Percentiles rank a stretch among this genome's conserved stretches.
These are phyloP conservation scores for Drosophila acutilabella DNA, from an alignment of 2,888 invertebrate species.

Conservation along the genomic window DNA sequence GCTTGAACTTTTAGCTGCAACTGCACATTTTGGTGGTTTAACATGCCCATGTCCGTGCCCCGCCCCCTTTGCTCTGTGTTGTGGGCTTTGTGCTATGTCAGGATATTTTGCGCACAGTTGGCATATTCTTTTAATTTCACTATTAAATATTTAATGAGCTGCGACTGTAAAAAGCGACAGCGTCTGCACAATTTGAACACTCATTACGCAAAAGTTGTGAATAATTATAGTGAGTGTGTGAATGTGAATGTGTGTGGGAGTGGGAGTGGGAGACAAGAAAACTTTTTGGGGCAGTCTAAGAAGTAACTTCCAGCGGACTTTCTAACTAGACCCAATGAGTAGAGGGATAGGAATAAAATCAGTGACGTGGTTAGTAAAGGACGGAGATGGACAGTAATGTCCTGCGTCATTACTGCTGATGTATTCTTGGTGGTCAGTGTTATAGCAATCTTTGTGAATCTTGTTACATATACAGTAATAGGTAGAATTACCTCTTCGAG, in stretches of 20 bases:
- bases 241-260: slow-evolving; percentile 4
- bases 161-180: slow-evolving; percentile 45
- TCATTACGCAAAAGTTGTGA: slow-evolving; percentile 65
- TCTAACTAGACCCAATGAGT: slow-evolving; percentile 6
- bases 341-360: background rate
- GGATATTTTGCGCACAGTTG: slow-evolving; percentile 63
- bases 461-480: background rate
- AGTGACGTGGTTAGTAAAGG: no score
- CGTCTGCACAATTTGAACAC: slow-evolving; percentile 49
- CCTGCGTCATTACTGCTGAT: no score
- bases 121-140: slow-evolving; percentile 78
- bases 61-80: background rate
- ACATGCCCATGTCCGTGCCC: background rate
- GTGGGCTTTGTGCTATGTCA: slow-evolving; percentile 28
- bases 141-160: slow-evolving; percentile 79
- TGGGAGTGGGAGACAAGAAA: slow-evolving; percentile 4
- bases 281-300: slow-evolving; percentile 22
- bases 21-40: slow-evolving; percentile 49
- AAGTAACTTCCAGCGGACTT: slow-evolving; percentile 15
- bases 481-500: background rate
- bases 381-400: no score
- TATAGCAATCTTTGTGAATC: background rate
- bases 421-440: background rate
- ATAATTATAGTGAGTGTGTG: slow-evolving; percentile 57
- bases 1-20: slow-evolving; percentile 58